Base-by-base conservation (phyloP, 2,113 vertebrate genomes). In the Cyrtonyx montezumae region DNA sequence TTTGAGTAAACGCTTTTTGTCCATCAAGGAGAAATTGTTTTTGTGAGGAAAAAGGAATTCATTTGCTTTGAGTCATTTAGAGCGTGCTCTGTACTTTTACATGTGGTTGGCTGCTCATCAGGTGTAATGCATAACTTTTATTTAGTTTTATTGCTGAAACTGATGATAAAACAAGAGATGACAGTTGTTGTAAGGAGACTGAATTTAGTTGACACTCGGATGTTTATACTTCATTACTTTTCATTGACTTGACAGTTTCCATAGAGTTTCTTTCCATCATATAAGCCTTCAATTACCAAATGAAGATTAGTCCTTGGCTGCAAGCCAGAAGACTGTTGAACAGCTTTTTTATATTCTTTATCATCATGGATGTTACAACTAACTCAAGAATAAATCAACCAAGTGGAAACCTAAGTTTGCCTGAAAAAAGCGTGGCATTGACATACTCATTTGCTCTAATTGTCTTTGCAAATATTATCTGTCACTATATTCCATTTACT, bases 151-250 rank as follows among this genome's bases (percentile, higher is more conserved):
- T 75, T 88, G 37, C 32, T 8, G 13, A 74, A 80, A 61, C 26
- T n/a, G 55, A 46, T 77, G 36, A 36, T 79, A 42, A 93, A 93
- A 89, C 51, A 83, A 76, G 49, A 91, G 59, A 66, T 95, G 95
- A 90, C 90, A 82, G 78, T 63, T 91, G 11, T 34, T 90, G 48
- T 86, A 17, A 77, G 36, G 81, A 91, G 84, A 20, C 68, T 55
- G 84, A 88, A 55, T 88, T 90, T 70, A 79, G 62, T 18, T 91
- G 88, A 89, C 78, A 71, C 49, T 86, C 1, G 2, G 10, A 61
- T 91, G 61, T 92, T 94, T 83, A 84, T 90, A 89, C 45, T 91
- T 86, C 73, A 88, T 92, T 96, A 69, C 62, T 95, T 95, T 88
- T 82, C 37, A 79, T 79, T 92, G 53, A 86, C 78, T 90, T 96